These are phyloP conservation scores for Decapterus maruadsi DNA, from an alignment of 2,797 vertebrate species.

Conservation along the genomic window DNA sequence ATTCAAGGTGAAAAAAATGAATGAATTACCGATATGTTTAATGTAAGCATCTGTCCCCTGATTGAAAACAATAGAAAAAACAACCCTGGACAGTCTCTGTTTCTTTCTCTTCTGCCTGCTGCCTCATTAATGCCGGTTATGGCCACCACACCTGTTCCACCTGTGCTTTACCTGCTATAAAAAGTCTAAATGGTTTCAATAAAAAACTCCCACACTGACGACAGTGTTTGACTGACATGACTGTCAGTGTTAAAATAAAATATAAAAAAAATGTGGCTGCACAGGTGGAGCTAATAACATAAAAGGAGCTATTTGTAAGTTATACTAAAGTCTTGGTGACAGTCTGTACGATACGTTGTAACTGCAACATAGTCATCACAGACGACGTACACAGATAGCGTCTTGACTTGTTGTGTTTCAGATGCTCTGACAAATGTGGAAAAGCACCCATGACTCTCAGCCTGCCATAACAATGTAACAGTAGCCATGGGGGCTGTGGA, in stretches of 20 bases:
- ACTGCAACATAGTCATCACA: not conserved
- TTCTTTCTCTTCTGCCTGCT: not conserved
- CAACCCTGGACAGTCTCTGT: not conserved
- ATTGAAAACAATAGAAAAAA: too few relatives aligned
- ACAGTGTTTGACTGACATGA: not conserved
- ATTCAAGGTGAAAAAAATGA: too few relatives aligned
- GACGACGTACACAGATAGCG: not conserved
- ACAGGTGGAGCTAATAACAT: not conserved
- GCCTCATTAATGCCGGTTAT: not conserved
- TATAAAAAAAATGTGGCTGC: too few relatives aligned
- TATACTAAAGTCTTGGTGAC: too few relatives aligned
- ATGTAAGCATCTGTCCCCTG: too few relatives aligned
- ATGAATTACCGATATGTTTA: too few relatives aligned
- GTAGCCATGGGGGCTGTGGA: conserved; percentile 61
- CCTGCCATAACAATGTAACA: conserved; percentile 74
- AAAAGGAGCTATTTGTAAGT: too few relatives aligned
- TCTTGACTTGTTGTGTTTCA: conserved; percentile 24
- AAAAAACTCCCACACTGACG: not conserved
- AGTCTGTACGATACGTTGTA: not conserved
- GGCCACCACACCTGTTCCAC: not conserved
- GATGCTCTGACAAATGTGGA: conserved; percentile 39
- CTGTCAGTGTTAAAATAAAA: too few relatives aligned
- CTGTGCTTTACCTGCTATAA: not conserved
- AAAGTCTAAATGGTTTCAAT: not conserved
- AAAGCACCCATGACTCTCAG: conserved; percentile 39